Evolutionary conservation across 2,797 vertebrate species (phyloP), one percentile per base, ranked within the genome.

Genomic region (Thripadectes ignobilis): DNA sequence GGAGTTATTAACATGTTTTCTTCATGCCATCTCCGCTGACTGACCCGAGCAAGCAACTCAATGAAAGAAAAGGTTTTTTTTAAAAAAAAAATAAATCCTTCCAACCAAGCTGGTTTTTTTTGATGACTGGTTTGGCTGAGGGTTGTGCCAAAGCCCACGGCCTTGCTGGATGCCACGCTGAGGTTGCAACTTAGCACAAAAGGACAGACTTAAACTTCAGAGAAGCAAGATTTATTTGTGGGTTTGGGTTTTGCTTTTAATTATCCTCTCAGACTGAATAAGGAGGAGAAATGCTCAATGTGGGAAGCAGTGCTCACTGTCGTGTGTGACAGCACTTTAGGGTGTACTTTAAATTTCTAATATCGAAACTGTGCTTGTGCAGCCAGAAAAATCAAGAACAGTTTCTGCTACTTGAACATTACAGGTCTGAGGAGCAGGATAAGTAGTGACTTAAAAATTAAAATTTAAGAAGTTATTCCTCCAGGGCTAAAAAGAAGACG

Each of bases 201-300:
- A 66, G 36, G 27, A 54, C 68, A 34, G 80, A 18, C 32, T 85
- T 81, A 36, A 77, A 45, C 46, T 89, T 27, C 58, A 55, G 68
- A 90, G 72, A 51, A 67, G 10, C 52, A 71, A 69, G 49, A 46
- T 81, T 84, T 89, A 54, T 73, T 52, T 69, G 52, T 41, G 66
- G 36, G 45, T 75, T 90, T 54, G 32, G 67, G 65, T 6, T 88
- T 95, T 93, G 48, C 30, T 96, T 95, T 89, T 73, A 89, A n/a
- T 79, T 89, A 17, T 23, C 0, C 0, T 82, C 59, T 89, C 59
- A 46, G 36, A 21, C 32, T 71, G 87, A 59, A 29, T 80, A n/a
- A 82, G 5, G 38, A 83, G 39, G 39, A 83, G 61, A 65, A 68
- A 36, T 51, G 15, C 26, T 23, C 41, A 13, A 2, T 29, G 39